phyloP scores from a whole-genome alignment of 2,888 invertebrate genomes.

The Mongoloraphidia duomilia region DNA sequence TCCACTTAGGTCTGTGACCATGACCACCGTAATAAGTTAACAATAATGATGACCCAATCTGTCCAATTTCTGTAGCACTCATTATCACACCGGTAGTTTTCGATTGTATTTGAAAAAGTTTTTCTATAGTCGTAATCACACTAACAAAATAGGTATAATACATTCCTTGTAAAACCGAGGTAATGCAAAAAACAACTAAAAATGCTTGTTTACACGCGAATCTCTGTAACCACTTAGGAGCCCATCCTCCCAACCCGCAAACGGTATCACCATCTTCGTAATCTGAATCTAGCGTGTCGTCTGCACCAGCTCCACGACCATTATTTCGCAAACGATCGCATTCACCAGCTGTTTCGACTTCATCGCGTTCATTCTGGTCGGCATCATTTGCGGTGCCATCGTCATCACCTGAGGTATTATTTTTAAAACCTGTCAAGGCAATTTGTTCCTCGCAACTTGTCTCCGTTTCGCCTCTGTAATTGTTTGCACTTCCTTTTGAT shows the following conservation, averaged over 20 bases:
- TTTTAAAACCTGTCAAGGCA: too few relatives aligned
- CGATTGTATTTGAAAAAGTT: constrained; percentile 81
- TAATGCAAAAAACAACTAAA: constrained; percentile 73
- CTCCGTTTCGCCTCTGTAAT: too few relatives aligned
- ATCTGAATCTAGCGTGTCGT: background rate
- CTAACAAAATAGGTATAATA: constrained; percentile 89
- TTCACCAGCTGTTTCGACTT: too few relatives aligned
- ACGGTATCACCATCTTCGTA: constrained; percentile 37
- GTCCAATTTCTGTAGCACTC: constrained; percentile 86
- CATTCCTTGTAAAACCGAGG: constrained; percentile 82
- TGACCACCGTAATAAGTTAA: constrained; percentile 83
- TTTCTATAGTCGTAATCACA: constrained; percentile 86
- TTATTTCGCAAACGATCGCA: too few relatives aligned
- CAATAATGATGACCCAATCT: constrained; percentile 77
- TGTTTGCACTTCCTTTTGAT: too few relatives aligned
- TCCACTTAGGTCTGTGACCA: constrained; percentile 87
- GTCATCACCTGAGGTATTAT: too few relatives aligned
- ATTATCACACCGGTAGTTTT: constrained; percentile 80
- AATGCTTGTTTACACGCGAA: constrained; percentile 82
- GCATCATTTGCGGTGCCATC: too few relatives aligned
- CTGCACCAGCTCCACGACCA: too few relatives aligned
- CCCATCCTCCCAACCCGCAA: constrained; percentile 70
- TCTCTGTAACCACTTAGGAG: constrained; percentile 57
- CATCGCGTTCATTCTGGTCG: too few relatives aligned
- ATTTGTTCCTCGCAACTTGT: too few relatives aligned